A percentile compares a stretch with the other conserved stretches of the same genome.
phyloP scores from a whole-genome alignment of 2,797 vertebrate species.

The Coracias cyanogaster region DNA sequence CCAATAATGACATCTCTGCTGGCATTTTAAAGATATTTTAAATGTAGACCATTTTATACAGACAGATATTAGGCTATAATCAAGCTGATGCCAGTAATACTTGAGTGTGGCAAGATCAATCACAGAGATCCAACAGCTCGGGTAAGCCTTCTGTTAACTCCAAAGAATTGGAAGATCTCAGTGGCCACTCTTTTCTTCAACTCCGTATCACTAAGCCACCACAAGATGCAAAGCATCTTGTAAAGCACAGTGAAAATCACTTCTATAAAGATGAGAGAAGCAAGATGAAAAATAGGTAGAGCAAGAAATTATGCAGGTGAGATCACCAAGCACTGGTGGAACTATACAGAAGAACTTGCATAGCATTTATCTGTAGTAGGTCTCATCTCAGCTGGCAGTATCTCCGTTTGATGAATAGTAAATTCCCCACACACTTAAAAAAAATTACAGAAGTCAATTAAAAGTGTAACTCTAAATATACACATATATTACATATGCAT shows the following conservation, averaged over 20 bases:
- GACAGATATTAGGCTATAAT: not conserved
- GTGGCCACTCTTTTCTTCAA: not conserved
- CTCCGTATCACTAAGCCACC: not conserved
- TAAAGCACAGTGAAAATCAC: not conserved
- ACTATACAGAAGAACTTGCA: not conserved
- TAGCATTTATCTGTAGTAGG: not conserved
- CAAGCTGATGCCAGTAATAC: not conserved
- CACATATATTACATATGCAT: not conserved
- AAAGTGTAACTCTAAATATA: not conserved
- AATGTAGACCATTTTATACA: not conserved
- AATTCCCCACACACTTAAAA: not conserved
- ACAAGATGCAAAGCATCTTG: not conserved
- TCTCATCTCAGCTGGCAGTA: not conserved
- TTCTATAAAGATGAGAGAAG: not conserved
- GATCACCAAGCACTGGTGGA: not conserved
- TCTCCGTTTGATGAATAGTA: not conserved
- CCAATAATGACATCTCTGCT: not conserved
- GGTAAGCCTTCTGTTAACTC: not conserved
- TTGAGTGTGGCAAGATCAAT: not conserved
- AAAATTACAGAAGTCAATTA: not conserved
- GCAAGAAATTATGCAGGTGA: not conserved
- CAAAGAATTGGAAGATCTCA: not conserved
- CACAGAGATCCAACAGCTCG: not conserved
- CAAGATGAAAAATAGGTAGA: not conserved
- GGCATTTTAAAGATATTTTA: conserved; percentile 4